Conservation (phyloP, 37 sponge, comb jelly and placozoan genomes). For the Ephydatia muelleri region DNA sequence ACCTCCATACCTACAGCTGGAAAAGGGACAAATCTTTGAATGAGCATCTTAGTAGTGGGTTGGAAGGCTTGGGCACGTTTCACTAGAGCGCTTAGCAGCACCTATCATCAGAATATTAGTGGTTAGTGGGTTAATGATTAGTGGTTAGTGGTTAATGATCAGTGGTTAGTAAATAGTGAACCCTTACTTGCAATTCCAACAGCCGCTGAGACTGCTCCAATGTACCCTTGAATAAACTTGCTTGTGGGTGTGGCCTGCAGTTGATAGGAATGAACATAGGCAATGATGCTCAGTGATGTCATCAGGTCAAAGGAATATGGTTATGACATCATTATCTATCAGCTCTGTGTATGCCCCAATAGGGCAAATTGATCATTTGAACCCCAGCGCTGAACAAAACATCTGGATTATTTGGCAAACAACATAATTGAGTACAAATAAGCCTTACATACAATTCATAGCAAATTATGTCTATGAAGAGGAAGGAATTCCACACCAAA, state of each 20-base stretch:
- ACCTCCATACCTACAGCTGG: conserved; percentile 89
- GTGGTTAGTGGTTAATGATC: no score
- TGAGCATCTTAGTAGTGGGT: conserved; percentile 62
- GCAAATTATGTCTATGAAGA: no score
- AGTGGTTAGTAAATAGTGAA: no score
- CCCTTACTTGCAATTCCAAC: conserved; percentile 65
- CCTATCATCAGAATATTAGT: conserved; percentile 13
- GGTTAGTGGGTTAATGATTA: no score
- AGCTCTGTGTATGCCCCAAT: background rate
- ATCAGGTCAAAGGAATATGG: no score
- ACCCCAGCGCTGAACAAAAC: background rate
- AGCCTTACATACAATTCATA: no score
- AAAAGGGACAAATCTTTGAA: conserved; percentile 84
- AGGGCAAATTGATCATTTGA: background rate
- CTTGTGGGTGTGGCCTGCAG: conserved; percentile 69
- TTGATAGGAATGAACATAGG: background rate
- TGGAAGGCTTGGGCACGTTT: conserved; percentile 52
- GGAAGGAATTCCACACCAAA: no score
- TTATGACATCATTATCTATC: background rate
- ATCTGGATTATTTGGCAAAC: no score
- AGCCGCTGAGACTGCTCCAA: conserved; percentile 76
- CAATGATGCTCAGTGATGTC: no score
- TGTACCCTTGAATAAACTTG: conserved; percentile 68
- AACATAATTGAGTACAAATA: no score
- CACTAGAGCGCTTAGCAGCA: conserved; percentile 53